These are phyloP conservation scores for Aphelinus atriplicis DNA, from an alignment of 1,140 invertebrate species.

Conservation along the genomic window DNA sequence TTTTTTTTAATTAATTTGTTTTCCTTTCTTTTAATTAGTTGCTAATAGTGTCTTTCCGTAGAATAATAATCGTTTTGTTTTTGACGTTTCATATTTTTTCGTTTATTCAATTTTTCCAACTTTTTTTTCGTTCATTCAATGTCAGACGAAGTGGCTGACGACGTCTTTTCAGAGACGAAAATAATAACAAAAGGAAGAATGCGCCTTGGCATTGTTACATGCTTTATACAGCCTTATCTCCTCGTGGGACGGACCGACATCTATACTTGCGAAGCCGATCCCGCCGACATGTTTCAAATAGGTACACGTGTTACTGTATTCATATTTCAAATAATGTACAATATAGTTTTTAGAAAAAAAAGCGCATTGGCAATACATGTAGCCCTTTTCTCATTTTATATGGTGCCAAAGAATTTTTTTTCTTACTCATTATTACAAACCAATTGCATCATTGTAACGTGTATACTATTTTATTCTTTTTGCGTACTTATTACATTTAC, in stretches of 20 bases:
- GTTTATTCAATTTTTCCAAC: slow-evolving; percentile 24
- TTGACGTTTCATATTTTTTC: slow-evolving; percentile 30
- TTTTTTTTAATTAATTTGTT: slow-evolving; percentile 51
- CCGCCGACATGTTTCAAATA: slow-evolving; percentile 43
- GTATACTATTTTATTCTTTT: neutral
- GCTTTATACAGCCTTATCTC: slow-evolving; percentile 51
- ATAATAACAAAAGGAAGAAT: slow-evolving; percentile 44
- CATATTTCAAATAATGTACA: slow-evolving; percentile 38
- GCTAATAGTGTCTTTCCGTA: slow-evolving; percentile 56
- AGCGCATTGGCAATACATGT: slow-evolving; percentile 23
- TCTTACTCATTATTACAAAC: slow-evolving; percentile 8
- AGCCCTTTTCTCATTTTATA: slow-evolving; percentile 30
- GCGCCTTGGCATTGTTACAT: slow-evolving; percentile 47
- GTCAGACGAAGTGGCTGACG: neutral
- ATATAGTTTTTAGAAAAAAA: slow-evolving; percentile 8
- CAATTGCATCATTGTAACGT: slow-evolving; percentile 1
- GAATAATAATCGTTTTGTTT: slow-evolving; percentile 48
- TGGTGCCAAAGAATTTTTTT: slow-evolving; percentile 21
- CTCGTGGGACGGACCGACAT: slow-evolving; percentile 35
- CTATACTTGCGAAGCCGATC: slow-evolving; percentile 37
- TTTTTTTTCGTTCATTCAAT: slow-evolving; percentile 15
- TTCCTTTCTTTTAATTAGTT: slow-evolving; percentile 54
- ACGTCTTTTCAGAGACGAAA: slow-evolving; percentile 3
- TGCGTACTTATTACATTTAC: slow-evolving; percentile 9
- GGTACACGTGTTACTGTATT: slow-evolving; percentile 48